Percentiles rank a stretch among this genome's conserved stretches.
These are phyloP conservation scores for Saguinus midas DNA, from an alignment of 2,113 vertebrate genomes.

Conservation along the genomic window DNA sequence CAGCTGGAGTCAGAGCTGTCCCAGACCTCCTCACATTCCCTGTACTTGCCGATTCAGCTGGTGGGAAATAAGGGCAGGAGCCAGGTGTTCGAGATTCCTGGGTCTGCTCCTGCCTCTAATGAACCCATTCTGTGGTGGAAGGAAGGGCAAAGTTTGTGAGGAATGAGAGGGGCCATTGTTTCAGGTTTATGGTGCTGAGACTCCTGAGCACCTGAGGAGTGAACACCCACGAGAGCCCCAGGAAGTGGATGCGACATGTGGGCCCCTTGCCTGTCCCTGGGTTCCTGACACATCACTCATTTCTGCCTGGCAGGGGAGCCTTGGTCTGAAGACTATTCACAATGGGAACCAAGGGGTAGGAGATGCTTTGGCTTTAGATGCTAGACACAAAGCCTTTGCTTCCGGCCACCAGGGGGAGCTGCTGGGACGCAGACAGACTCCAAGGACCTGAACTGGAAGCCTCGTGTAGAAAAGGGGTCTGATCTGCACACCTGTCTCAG, in stretches of 20 bases:
- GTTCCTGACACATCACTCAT: background rate
- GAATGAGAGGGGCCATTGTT: background rate
- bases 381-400: background rate
- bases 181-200: background rate
- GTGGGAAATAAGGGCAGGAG: background rate
- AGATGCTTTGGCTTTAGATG: background rate
- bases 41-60: background rate
- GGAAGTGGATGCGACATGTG: background rate
- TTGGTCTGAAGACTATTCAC: background rate
- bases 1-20: background rate
- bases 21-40: background rate
- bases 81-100: background rate
- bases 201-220: too few relatives aligned
- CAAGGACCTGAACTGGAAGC: too few relatives aligned
- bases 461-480: background rate
- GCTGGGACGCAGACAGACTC: background rate
- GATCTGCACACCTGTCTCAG: background rate
- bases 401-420: conserved; percentile 21
- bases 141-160: background rate
- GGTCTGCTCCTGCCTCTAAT: background rate
- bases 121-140: background rate
- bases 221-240: background rate
- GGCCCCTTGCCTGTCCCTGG: background rate
- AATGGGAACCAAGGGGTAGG: background rate
- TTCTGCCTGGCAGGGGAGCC: background rate